Conservation (phyloP, 2,888 invertebrate genomes). For the Unio pictorum region DNA sequence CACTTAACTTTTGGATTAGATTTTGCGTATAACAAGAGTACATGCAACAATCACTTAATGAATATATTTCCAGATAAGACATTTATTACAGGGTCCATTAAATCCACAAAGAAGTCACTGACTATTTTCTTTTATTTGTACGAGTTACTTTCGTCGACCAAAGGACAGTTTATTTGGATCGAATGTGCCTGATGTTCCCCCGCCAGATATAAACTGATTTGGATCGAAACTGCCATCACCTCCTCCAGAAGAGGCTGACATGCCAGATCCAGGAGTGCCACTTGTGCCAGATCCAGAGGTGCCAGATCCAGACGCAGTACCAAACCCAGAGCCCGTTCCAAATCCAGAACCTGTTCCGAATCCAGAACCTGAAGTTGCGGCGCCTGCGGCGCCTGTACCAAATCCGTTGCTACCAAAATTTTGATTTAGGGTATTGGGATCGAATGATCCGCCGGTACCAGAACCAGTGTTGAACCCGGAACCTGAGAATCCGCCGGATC, state of each 20-base stretch:
- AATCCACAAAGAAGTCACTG: no score
- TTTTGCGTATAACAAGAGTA: no score
- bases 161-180: constrained; percentile 22
- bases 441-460: constrained; percentile 12
- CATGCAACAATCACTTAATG: no score
- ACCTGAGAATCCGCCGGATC: no score
- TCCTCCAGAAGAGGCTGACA: neutral
- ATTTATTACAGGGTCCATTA: no score
- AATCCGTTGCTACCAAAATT: constrained; percentile 12
- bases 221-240: constrained; percentile 12
- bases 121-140: no score
- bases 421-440: constrained; percentile 31
- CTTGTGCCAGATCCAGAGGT: neutral
- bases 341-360: constrained; percentile 14
- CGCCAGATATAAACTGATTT: constrained; percentile 13
- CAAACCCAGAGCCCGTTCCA: constrained; percentile 10
- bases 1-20: no score
- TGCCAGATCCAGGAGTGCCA: neutral
- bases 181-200: constrained; percentile 24
- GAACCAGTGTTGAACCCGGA: neutral
- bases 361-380: constrained; percentile 11
- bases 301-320: constrained; percentile 1
- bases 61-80: no score
- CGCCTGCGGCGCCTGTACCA: constrained; percentile 9
- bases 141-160: no score